Conservation (phyloP, 1,140 invertebrate species). For the Penaeus chinensis region DNA sequence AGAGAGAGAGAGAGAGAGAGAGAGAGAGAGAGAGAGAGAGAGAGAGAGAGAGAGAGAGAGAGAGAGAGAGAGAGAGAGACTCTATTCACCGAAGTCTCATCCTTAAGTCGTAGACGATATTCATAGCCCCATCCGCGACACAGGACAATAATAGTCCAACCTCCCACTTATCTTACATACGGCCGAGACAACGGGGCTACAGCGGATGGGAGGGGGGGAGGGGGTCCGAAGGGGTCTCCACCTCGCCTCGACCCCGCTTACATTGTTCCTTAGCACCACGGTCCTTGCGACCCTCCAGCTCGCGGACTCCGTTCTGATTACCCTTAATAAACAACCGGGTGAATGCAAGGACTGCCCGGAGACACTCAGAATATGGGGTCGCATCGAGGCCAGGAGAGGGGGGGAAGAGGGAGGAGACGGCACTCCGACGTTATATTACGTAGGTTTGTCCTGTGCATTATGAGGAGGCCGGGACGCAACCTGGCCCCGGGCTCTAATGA, state of each 20-base stretch:
- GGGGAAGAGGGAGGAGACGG: background rate
- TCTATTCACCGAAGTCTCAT: constrained; percentile 6
- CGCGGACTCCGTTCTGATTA: no score
- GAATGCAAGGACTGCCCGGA: no score
- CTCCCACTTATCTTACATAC: constrained; percentile 50
- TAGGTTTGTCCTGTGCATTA: background rate
- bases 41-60: constrained; percentile 15
- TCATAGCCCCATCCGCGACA: constrained; percentile 51
- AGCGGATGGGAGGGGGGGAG: no score
- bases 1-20: background rate
- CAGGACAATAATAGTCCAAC: constrained; percentile 49
- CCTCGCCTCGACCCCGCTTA: background rate
- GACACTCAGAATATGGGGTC: background rate
- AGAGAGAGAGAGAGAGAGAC: background rate
- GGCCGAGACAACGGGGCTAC: constrained; percentile 40
- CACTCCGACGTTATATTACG: background rate
- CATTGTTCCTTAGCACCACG: constrained; percentile 13
- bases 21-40: background rate
- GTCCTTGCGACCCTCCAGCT: no score
- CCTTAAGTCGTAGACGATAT: constrained; percentile 49
- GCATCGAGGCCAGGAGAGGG: background rate
- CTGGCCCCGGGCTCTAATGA: constrained; percentile 41
- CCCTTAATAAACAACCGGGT: no score
- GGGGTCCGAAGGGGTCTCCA: background rate
- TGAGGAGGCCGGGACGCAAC: background rate